A percentile compares a stretch with the other conserved stretches of the same genome.
phyloP scores from a whole-genome alignment of 2,797 vertebrate species.

The Lindbergichthys nudifrons region DNA sequence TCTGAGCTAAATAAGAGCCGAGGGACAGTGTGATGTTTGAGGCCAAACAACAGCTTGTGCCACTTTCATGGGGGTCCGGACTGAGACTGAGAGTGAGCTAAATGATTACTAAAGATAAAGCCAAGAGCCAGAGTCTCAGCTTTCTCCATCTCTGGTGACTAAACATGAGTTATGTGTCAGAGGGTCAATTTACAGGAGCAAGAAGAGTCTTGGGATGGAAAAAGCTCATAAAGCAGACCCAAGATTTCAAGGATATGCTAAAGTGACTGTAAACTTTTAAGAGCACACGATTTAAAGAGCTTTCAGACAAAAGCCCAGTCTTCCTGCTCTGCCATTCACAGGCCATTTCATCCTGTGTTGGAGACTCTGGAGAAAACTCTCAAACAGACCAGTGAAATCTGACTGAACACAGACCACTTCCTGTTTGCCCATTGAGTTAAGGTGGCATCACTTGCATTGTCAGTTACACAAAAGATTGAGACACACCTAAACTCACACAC shows the following conservation, averaged over 20 bases:
- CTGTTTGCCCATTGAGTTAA: constrained; percentile 10
- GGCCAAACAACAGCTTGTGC: constrained; percentile 64
- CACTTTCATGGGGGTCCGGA: constrained; percentile 57
- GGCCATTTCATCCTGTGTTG: constrained; percentile 33
- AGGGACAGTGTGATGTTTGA: constrained; percentile 45
- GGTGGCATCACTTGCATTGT: constrained; percentile 39
- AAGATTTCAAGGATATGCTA: constrained; percentile 14
- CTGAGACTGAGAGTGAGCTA: constrained; percentile 52
- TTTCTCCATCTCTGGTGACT: not conserved
- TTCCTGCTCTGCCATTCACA: constrained; percentile 22
- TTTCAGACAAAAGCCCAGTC: constrained; percentile 50
- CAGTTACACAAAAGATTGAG: constrained; percentile 44
- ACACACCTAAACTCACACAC: constrained; percentile 5
- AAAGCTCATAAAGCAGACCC: not conserved
- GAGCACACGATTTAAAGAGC: constrained; percentile 36
- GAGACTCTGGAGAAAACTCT: constrained; percentile 21
- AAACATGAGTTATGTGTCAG: constrained; percentile 10
- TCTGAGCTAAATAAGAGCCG: constrained; percentile 61
- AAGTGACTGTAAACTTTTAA: constrained; percentile 23
- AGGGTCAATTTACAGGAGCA: constrained; percentile 13
- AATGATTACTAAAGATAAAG: constrained; percentile 40
- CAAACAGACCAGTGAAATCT: constrained; percentile 19
- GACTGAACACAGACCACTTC: constrained; percentile 16
- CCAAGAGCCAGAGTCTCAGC: not conserved
- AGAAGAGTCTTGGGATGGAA: constrained; percentile 8